Evolutionary conservation across 1,140 invertebrate species (phyloP).

Genomic region (Drosophila ficusphila): DNA sequence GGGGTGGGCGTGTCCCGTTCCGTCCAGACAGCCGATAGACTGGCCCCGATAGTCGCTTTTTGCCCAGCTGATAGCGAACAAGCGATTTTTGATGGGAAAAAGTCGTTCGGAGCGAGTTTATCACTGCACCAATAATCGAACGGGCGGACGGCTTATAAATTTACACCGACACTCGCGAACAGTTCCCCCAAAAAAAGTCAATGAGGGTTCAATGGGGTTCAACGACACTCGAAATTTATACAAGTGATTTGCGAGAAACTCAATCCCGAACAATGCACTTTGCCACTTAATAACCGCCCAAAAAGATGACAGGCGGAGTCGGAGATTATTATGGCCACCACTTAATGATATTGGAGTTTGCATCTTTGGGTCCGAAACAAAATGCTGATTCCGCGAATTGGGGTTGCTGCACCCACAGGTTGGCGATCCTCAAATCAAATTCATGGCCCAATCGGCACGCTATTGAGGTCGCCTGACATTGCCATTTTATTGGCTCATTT

Average conservation of each 20-base stretch:
- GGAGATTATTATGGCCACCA: conserved; percentile 24
- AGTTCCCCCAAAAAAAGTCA: conserved; percentile 28
- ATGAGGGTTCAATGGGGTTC: conserved; percentile 41
- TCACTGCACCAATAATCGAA: conserved; percentile 16
- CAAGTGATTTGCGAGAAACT: conserved; percentile 26
- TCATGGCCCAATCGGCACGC: conserved; percentile 44
- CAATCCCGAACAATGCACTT: conserved; percentile 63
- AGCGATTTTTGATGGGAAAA: conserved; percentile 29
- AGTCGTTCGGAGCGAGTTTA: conserved; percentile 43
- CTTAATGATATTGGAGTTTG: conserved; percentile 19
- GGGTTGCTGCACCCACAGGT: conserved; percentile 21
- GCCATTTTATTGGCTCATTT: conserved; percentile 61
- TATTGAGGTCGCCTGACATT: conserved; percentile 72
- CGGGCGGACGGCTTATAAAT: conserved; percentile 40
- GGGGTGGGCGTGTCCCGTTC: conserved; percentile 42
- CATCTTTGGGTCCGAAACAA: no score
- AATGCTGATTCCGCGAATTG: conserved; percentile 1
- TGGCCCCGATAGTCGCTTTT: conserved; percentile 15
- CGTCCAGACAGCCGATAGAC: conserved; percentile 58
- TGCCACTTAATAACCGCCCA: conserved; percentile 56
- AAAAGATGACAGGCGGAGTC: conserved; percentile 20
- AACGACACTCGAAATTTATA: conserved; percentile 59
- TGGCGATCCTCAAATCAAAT: conserved; percentile 61
- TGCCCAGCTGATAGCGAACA: conserved; percentile 34
- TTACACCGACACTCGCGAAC: conserved; percentile 43